A percentile compares a stretch with the other conserved stretches of the same genome.
phyloP scores from a whole-genome alignment of 2,888 invertebrate genomes.

The Drosophila subsilvestris region DNA sequence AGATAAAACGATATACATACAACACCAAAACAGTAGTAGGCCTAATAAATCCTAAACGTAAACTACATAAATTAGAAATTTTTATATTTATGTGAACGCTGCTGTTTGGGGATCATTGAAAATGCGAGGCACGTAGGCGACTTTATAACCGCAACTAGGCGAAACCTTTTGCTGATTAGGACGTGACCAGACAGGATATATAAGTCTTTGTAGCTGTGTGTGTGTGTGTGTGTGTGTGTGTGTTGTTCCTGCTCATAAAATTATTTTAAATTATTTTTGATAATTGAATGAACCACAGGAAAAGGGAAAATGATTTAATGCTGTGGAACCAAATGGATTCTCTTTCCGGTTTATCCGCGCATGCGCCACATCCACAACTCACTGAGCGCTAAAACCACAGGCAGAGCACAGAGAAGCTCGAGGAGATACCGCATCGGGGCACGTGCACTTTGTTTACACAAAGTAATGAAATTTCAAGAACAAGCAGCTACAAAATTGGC shows the following conservation, averaged over 20 bases:
- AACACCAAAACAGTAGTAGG: slow-evolving; percentile 40
- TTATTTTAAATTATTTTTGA: slow-evolving; percentile 77
- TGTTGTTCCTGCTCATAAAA: slow-evolving; percentile 48
- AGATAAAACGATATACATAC: slow-evolving; percentile 43
- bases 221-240: slow-evolving; percentile 16
- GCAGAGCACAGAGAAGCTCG: neutral
- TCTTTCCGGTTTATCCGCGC: slow-evolving; percentile 70
- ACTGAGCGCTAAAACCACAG: neutral
- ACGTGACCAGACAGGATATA: slow-evolving; percentile 62
- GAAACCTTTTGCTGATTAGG: slow-evolving; percentile 76
- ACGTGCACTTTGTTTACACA: slow-evolving; percentile 76
- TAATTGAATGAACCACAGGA: slow-evolving; percentile 69
- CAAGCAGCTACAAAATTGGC: slow-evolving; percentile 54
- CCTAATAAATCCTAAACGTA: slow-evolving; percentile 71
- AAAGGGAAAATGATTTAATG: slow-evolving; percentile 62
- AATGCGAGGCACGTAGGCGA: slow-evolving; percentile 64
- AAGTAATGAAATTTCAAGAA: slow-evolving; percentile 75
- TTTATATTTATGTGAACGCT: slow-evolving; percentile 61
- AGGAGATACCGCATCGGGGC: slow-evolving; percentile 21
- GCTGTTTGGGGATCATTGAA: slow-evolving; percentile 39
- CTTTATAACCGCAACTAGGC: slow-evolving; percentile 76
- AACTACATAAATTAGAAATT: slow-evolving; percentile 77
- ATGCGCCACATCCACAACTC: slow-evolving; percentile 46
- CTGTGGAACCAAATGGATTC: slow-evolving; percentile 17
- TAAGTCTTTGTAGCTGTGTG: slow-evolving; percentile 16